Conservation (phyloP, 2,113 vertebrate species). For the Atlantisia rogersi region DNA sequence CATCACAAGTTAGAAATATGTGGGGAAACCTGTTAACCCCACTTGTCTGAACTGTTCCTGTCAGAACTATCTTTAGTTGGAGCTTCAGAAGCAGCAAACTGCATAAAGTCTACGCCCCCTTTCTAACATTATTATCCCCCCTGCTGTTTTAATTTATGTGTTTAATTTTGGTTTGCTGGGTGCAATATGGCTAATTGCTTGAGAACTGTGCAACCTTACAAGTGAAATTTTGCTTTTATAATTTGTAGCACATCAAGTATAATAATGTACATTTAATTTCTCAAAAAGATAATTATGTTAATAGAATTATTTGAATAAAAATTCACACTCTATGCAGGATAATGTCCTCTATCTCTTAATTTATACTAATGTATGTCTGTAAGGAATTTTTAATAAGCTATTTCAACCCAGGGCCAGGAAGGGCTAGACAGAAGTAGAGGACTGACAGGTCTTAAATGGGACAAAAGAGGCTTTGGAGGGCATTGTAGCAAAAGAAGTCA, state of each 20-base stretch:
- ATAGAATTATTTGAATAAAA: constrained; percentile 82
- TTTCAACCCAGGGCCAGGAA: constrained; percentile 4
- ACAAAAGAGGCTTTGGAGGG: neutral
- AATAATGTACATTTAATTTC: constrained; percentile 81
- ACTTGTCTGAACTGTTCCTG: neutral
- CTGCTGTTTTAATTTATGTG: constrained; percentile 79
- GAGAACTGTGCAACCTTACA: constrained; percentile 70
- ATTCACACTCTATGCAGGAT: constrained; percentile 64
- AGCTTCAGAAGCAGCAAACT: constrained; percentile 23
- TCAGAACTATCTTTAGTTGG: constrained; percentile 22
- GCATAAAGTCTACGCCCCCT: constrained; percentile 23
- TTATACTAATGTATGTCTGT: constrained; percentile 74
- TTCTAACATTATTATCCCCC: constrained; percentile 66
- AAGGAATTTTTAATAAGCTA: constrained; percentile 68
- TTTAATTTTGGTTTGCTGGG: constrained; percentile 78
- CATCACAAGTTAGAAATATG: neutral
- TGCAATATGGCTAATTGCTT: constrained; percentile 77
- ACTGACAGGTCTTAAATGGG: neutral
- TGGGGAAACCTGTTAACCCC: constrained; percentile 37
- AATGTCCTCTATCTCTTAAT: constrained; percentile 72
- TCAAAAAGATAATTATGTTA: constrained; percentile 79
- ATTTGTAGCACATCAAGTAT: constrained; percentile 76
- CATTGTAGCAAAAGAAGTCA: neutral
- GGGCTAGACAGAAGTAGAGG: neutral
- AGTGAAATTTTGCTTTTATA: constrained; percentile 74